Base-by-base conservation (phyloP, 2,797 vertebrate genomes). In the Lithobates pipiens region DNA sequence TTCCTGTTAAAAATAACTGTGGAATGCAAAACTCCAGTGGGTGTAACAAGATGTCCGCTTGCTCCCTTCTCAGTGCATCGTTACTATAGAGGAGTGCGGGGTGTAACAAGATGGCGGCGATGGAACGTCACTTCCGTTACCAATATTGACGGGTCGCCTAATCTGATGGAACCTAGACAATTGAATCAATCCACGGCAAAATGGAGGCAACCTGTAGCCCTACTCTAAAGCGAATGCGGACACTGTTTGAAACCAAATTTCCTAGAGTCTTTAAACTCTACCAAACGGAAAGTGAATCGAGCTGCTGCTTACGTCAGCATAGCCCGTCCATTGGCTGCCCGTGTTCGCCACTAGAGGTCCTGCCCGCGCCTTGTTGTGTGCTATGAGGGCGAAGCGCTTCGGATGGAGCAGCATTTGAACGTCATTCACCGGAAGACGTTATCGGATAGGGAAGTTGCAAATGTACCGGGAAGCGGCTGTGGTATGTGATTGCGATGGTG, bases 381-480 rank as follows among this genome's bases (percentile, higher is more conserved):
- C 18, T 80, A 15, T 27, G 70, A 23, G 54, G 54, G 18, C 11
- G 79, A 25, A 34, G 71, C 27, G 15, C 23, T 82, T 29, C 27
- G 42, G 42, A 39, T 27, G 39, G 42, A 39, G 42, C 72, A 50
- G 72, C 23, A 32, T 10, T 63, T 44, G 27, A 67, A 34, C 80
- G 80, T 73, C 80, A 73, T 29, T 63, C 27, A 82, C 80, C 80
- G 80, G 80, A 82, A 82, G 80, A 21, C 50, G 70, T 54, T 73
- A 10, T 61, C 39, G 54, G 42, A 42, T 65, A 73, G 54, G 70
- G 69, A 82, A 82, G 80, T 82, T 82, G 29, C 54, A 7, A 73
- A 39, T 44, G 80, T 50, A 63, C 34, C 70, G 80, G 70, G 80
- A 82, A 73, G 80, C 70, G 80, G 23, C 69, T 34, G 34, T 29